A percentile compares a stretch with the other conserved stretches of the same genome.
These are phyloP conservation scores for Tenebrio molitor DNA, from an alignment of 1,140 invertebrate species.

Conservation along the genomic window DNA sequence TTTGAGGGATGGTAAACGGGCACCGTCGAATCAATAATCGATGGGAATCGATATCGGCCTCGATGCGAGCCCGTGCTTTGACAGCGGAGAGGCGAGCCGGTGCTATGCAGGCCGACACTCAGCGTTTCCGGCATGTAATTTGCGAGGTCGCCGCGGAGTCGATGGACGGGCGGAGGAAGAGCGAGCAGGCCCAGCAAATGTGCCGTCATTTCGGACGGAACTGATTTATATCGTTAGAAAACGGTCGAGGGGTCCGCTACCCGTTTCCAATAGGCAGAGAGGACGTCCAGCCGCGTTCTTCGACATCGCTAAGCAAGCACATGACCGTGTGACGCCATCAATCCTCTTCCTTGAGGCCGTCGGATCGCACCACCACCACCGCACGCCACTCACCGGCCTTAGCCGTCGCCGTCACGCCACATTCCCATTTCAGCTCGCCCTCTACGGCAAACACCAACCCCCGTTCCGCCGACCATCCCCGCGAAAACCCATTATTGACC, in stretches of 20 bases:
- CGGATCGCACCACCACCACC: conserved; percentile 42
- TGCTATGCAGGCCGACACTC: background rate
- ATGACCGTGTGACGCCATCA: conserved; percentile 49
- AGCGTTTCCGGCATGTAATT: conserved; percentile 20
- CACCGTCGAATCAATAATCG: too few relatives aligned
- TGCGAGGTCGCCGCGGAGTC: conserved; percentile 1
- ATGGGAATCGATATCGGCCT: too few relatives aligned
- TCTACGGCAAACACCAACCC: background rate
- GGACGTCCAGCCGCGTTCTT: conserved; percentile 38
- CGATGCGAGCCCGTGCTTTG: too few relatives aligned
- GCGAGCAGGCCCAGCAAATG: conserved; percentile 11
- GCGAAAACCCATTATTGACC: conserved; percentile 41
- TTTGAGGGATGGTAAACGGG: too few relatives aligned
- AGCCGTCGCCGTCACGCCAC: conserved; percentile 4
- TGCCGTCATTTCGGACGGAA: conserved; percentile 23
- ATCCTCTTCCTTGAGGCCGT: conserved; percentile 45
- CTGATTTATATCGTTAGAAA: conserved; percentile 30
- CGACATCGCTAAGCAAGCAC: conserved; percentile 25
- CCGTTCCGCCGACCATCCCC: conserved; percentile 13
- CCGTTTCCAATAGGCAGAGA: conserved; percentile 48
- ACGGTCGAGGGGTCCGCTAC: conserved; percentile 26
- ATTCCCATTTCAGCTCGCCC: conserved; percentile 33
- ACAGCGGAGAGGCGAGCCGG: too few relatives aligned
- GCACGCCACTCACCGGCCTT: conserved; percentile 31
- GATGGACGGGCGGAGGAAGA: background rate